Conservation (phyloP, 2,797 vertebrate genomes). For the Malacoctenus gilli region DNA sequence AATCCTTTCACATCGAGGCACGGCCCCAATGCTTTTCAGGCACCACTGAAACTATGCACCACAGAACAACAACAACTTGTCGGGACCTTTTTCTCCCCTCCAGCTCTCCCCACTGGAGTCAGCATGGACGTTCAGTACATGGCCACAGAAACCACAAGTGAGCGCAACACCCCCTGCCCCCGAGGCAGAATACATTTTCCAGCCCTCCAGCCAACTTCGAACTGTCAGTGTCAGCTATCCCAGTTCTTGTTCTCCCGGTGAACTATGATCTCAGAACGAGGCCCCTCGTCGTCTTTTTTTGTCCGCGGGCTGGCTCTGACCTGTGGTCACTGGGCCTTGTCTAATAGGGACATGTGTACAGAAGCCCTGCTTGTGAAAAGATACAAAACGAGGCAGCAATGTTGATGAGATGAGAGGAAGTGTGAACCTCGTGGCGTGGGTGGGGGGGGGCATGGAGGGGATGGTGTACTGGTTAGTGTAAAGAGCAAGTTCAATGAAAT, state of each 20-base stretch:
- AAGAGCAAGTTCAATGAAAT: slow-evolving; percentile 48
- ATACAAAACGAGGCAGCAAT: slow-evolving; percentile 36
- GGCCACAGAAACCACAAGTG: slow-evolving; percentile 33
- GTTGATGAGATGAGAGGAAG: slow-evolving; percentile 59
- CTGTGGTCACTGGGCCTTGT: slow-evolving; percentile 56
- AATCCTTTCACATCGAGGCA: too few relatives aligned
- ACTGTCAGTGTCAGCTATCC: slow-evolving; percentile 47
- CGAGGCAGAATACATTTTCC: slow-evolving; percentile 43
- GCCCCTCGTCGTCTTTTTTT: slow-evolving; percentile 59
- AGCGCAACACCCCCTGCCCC: slow-evolving; percentile 36
- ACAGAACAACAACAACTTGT: too few relatives aligned
- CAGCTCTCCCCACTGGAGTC: slow-evolving; percentile 16
- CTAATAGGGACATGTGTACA: slow-evolving; percentile 65
- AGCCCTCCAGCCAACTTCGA: slow-evolving; percentile 41
- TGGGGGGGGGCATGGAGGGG: slow-evolving; percentile 37
- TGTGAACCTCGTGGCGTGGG: slow-evolving; percentile 26
- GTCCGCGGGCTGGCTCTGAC: slow-evolving; percentile 52
- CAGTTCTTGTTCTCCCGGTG: slow-evolving; percentile 37
- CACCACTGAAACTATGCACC: too few relatives aligned
- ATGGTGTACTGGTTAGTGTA: slow-evolving; percentile 30
- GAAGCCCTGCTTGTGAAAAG: slow-evolving; percentile 53
- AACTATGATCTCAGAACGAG: slow-evolving; percentile 61
- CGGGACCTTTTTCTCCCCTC: too few relatives aligned
- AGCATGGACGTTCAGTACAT: slow-evolving; percentile 43
- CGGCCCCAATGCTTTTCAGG: too few relatives aligned